These are phyloP conservation scores for Lasioglossum leucozonium DNA, from an alignment of 2,888 invertebrate species.

Conservation along the genomic window DNA sequence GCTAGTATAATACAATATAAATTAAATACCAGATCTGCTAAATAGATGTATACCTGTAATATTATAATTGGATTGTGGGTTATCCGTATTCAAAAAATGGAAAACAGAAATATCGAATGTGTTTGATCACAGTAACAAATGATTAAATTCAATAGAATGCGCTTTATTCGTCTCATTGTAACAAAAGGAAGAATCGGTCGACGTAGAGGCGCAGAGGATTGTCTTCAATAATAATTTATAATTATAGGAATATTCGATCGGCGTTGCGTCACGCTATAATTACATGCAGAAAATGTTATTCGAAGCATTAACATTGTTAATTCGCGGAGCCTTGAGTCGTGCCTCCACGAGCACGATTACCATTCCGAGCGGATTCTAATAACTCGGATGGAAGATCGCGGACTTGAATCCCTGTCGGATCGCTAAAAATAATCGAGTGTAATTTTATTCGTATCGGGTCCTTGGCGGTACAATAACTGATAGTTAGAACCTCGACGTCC, in stretches of 20 bases:
- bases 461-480: slow-evolving; percentile 13
- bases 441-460: slow-evolving; percentile 9
- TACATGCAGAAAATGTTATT: background rate
- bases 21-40: background rate
- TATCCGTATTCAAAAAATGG: too few species aligned
- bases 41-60: too few species aligned
- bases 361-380: background rate
- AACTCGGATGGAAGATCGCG: slow-evolving; percentile 2
- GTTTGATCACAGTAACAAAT: background rate
- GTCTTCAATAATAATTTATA: background rate
- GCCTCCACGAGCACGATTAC: slow-evolving; percentile 17
- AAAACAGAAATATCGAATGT: background rate
- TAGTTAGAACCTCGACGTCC: slow-evolving; percentile 12
- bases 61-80: too few species aligned
- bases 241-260: background rate
- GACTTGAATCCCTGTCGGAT: slow-evolving; percentile 1
- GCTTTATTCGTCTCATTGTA: background rate
- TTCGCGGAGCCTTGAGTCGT: background rate
- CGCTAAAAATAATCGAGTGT: slow-evolving; percentile 17
- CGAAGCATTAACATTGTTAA: slow-evolving; percentile 7
- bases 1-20: background rate
- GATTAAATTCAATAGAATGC: background rate
- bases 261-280: background rate
- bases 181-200: background rate
- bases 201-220: background rate